Percentiles rank a stretch among this genome's conserved stretches.
Evolutionary conservation across 2,888 invertebrate genomes (phyloP).

Genomic region (Sipha maydis): DNA sequence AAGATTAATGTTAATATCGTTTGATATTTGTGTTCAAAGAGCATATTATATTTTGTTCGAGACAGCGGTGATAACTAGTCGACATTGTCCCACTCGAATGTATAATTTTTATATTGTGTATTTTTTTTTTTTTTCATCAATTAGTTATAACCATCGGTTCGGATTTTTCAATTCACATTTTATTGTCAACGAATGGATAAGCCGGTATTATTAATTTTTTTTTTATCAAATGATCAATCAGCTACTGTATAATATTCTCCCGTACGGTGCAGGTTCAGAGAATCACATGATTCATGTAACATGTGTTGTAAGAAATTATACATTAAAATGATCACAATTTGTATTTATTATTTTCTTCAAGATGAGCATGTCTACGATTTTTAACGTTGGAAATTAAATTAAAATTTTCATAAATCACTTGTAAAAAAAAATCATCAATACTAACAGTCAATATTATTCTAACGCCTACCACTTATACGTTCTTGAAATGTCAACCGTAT

Average conservation of each 20-base stretch:
- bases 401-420: slow-evolving; percentile 7
- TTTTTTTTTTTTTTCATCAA: background rate
- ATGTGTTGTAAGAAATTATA: background rate
- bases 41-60: background rate
- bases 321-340: background rate
- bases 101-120: background rate
- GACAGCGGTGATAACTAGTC: background rate
- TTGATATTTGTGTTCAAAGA: background rate
- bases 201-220: background rate
- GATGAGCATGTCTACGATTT: background rate
- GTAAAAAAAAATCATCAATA: slow-evolving; percentile 14
- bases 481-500: slow-evolving; percentile 54
- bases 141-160: background rate
- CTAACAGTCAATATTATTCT: slow-evolving; percentile 3
- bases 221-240: background rate
- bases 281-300: background rate
- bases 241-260: background rate
- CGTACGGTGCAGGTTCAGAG: background rate
- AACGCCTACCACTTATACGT: slow-evolving; percentile 26
- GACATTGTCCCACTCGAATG: background rate
- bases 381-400: slow-evolving; percentile 11
- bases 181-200: background rate
- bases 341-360: background rate
- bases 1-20: background rate
- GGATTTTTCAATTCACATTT: background rate